These are phyloP conservation scores for Limnodromus scolopaceus DNA, from an alignment of 2,797 vertebrate genomes.

Conservation along the genomic window DNA sequence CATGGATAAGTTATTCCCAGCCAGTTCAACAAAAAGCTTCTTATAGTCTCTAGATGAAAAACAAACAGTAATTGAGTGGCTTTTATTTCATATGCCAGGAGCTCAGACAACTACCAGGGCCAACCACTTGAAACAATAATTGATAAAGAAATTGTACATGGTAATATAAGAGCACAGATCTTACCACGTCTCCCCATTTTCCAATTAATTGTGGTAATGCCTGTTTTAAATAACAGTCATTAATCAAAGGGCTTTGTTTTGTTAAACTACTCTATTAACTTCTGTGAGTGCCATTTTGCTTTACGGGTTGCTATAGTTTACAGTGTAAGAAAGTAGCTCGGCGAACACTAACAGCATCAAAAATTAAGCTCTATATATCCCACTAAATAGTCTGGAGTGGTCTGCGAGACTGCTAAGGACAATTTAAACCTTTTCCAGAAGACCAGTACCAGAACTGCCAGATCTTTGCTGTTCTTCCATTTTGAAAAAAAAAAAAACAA, in stretches of 20 bases:
- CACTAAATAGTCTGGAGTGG: not conserved
- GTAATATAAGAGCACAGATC: not conserved
- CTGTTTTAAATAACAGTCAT: not conserved
- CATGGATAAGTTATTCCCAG: not conserved
- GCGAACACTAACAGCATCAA: fast-evolving
- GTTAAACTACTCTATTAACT: not conserved
- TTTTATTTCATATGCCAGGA: not conserved
- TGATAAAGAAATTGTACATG: not conserved
- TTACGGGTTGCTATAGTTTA: not conserved
- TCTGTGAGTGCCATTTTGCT: not conserved
- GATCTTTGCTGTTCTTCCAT: not conserved
- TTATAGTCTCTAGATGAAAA: not conserved
- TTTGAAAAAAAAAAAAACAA: not conserved
- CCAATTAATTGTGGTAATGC: not conserved
- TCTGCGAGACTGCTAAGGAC: not conserved
- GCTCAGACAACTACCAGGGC: not conserved
- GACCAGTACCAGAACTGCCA: not conserved
- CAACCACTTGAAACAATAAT: not conserved
- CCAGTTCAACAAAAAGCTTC: not conserved
- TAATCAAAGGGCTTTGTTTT: not conserved
- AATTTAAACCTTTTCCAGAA: not conserved
- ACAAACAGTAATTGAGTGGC: not conserved
- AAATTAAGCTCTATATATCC: not conserved
- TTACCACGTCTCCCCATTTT: not conserved
- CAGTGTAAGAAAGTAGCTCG: not conserved